Base-by-base conservation (phyloP, 2,888 invertebrate genomes). In the Folsomia manolachei region DNA sequence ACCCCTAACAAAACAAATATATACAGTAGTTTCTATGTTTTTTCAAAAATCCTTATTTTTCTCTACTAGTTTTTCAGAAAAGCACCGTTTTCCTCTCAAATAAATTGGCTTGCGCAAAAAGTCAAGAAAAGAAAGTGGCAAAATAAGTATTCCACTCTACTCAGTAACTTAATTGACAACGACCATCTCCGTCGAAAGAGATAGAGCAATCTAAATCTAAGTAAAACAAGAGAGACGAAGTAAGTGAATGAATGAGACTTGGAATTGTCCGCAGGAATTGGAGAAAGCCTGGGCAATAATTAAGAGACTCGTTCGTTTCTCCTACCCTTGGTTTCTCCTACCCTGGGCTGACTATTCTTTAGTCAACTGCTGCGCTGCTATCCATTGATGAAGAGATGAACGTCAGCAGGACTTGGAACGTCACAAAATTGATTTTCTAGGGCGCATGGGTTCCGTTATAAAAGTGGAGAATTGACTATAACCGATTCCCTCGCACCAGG, bases 341-440 rank as follows among this genome's bases (percentile, higher is more conserved):
- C 51, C 51, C 9, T 18, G 9, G 51, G 19, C 56, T n/a, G 7
- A 56, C 56, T 19, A 56, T 4, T 14, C 56, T 56, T 56, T 56
- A 18, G 11, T 19, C 7, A 9, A 39, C 39, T 39, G 39, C 39
- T 39, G 39, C 39, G 39, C 39, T 39, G 39, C 39, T 64, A 19
- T 27, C 65, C 65, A 66, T 66, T 66, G 65, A 66, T 66, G 65
- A 66, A 66, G 65, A 66, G 52, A 66, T 66, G 65, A 66, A 66
- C 65, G 65, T 66, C 65, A 66, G 65, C 65, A 66, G 65, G 27
- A n/a, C 51, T 52, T 66, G 25, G 52, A 39, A 66, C 65, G 65
- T 66, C 65, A 66, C 65, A 27, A 19, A 64, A 66, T 63, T 66
- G 65, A 66, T 66, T 66, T 24, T 23, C 23, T 9, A 18, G 7